Evolutionary conservation across 2,113 vertebrate species (phyloP).

Genomic region (Sorex araneus): DNA sequence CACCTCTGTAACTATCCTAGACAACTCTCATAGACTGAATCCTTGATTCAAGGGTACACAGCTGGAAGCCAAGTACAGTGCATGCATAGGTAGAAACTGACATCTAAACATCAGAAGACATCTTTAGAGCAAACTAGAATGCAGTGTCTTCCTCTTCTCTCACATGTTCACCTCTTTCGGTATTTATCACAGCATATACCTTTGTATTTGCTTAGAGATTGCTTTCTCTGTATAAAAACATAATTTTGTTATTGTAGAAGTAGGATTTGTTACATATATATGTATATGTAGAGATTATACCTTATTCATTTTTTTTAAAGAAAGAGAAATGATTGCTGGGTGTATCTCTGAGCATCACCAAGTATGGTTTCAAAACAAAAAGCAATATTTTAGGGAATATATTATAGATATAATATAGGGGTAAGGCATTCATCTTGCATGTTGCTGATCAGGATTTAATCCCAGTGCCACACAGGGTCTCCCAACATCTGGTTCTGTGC

Average conservation of each 20-base stretch:
- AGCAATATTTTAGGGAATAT: too few relatives aligned
- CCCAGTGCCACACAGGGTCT: too few relatives aligned
- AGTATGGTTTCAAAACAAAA: too few relatives aligned
- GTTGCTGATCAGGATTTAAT: too few relatives aligned
- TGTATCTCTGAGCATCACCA: too few relatives aligned
- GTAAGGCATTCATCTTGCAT: too few relatives aligned
- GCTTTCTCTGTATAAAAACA: background rate
- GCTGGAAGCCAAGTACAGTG: background rate
- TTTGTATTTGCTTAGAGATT: background rate
- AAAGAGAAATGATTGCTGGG: too few relatives aligned
- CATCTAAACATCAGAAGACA: background rate
- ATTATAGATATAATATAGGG: too few relatives aligned
- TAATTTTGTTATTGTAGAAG: background rate
- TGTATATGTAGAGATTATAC: background rate
- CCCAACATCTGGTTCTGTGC: too few relatives aligned
- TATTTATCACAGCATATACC: background rate
- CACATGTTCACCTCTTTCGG: background rate
- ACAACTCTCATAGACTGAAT: background rate
- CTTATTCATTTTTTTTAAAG: too few relatives aligned
- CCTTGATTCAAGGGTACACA: background rate
- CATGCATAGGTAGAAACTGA: background rate
- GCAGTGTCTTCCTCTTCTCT: fast-evolving
- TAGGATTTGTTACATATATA: background rate
- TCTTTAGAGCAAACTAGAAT: background rate
- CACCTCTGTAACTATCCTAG: background rate